Percentiles rank a stretch among this genome's conserved stretches.
phyloP scores from a whole-genome alignment of 1,140 invertebrate genomes.

The Charaxes varanes region DNA sequence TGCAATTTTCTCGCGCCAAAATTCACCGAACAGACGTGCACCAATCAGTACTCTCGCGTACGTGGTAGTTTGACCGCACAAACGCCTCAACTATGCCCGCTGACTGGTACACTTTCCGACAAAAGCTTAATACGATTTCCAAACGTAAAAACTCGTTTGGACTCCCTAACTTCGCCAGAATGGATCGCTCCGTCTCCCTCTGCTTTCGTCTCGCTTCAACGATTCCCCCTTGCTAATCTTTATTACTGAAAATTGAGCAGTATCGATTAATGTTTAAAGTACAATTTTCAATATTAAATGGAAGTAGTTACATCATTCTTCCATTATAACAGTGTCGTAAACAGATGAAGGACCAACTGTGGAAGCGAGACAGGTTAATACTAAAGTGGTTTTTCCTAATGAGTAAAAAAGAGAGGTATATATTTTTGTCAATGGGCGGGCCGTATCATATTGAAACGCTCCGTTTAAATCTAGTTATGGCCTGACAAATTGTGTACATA shows the following conservation, averaged over 20 bases:
- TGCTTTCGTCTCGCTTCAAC: conserved; percentile 45
- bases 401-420: conserved; percentile 32
- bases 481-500: conserved; percentile 72
- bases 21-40: too few species aligned
- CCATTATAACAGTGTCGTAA: conserved; percentile 43
- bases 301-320: conserved; percentile 38
- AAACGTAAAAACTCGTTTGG: conserved; percentile 73
- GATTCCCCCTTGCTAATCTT: conserved; percentile 37
- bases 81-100: conserved; percentile 68
- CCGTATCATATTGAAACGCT: conserved; percentile 42
- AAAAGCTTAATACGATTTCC: conserved; percentile 74
- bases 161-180: conserved; percentile 66
- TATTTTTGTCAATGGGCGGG: conserved; percentile 49
- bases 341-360: conserved; percentile 33
- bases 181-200: conserved; percentile 53
- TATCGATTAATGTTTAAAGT: not conserved
- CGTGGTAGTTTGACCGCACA: conserved; percentile 66
- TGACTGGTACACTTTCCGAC: conserved; percentile 71
- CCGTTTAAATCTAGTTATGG: conserved; percentile 72
- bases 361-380: conserved; percentile 31
- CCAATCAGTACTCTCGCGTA: conserved; percentile 70
- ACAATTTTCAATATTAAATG: conserved; percentile 13
- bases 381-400: not conserved
- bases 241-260: conserved; percentile 21
- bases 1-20: conserved; percentile 36